These are phyloP conservation scores for Dendroctonus valens DNA, from an alignment of 1,140 invertebrate genomes.

Conservation along the genomic window DNA sequence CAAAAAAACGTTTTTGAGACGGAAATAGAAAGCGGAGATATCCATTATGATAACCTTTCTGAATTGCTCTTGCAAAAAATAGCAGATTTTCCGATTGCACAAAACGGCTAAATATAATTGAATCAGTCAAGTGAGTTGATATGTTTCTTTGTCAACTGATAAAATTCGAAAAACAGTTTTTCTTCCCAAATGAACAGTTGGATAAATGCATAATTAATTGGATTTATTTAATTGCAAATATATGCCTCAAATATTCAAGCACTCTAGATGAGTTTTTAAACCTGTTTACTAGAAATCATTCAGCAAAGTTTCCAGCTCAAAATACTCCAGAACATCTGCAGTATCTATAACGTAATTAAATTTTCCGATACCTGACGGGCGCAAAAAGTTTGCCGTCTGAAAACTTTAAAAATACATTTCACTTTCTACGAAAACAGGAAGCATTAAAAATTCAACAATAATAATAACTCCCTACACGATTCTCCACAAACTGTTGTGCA, in stretches of 20 bases:
- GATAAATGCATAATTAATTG: not conserved
- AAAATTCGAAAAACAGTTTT: not conserved
- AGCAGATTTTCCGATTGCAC: too few relatives aligned
- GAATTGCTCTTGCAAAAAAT: too few relatives aligned
- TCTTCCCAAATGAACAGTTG: not conserved
- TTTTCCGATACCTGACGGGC: not conserved
- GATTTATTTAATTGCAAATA: not conserved
- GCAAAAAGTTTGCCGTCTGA: constrained; percentile 12
- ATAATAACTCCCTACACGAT: not conserved
- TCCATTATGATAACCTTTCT: too few relatives aligned
- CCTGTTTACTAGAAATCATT: not conserved
- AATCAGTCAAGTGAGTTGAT: too few relatives aligned
- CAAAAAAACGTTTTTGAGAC: too few relatives aligned
- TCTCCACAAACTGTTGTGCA: too few relatives aligned
- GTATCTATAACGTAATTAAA: constrained; percentile 18
- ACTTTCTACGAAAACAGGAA: constrained; percentile 13
- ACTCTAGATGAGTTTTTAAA: constrained; percentile 4
- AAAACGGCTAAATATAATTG: too few relatives aligned
- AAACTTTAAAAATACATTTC: constrained; percentile 4
- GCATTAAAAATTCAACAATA: constrained; percentile 10
- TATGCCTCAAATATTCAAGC: too few relatives aligned
- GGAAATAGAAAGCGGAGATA: too few relatives aligned
- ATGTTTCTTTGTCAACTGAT: not conserved
- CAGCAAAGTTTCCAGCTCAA: not conserved
- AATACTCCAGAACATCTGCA: constrained; percentile 5